Evolutionary conservation across 1,140 invertebrate species (phyloP).

Genomic region (Drosophila sp.): DNA sequence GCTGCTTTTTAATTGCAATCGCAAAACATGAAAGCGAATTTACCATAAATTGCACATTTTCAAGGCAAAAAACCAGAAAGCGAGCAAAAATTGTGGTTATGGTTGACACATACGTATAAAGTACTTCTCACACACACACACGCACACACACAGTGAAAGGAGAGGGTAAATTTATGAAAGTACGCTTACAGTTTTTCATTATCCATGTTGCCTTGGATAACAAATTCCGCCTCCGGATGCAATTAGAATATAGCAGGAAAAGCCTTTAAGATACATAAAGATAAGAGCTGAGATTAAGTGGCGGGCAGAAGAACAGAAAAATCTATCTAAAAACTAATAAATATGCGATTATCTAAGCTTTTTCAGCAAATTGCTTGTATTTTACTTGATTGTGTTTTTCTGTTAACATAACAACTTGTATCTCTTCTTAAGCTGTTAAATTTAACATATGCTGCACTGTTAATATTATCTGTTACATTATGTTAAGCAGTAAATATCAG

Average conservation of each 20-base stretch:
- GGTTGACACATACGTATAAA: constrained; percentile 34
- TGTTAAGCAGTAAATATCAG: no score
- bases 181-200: constrained; percentile 70
- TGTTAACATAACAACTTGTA: no score
- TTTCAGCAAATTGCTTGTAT: no score
- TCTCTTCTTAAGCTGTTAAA: no score
- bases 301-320: neutral
- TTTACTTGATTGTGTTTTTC: no score
- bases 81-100: constrained; percentile 62
- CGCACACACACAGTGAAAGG: constrained; percentile 20
- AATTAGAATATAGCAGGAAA: constrained; percentile 63
- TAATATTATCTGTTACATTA: no score
- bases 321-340: neutral
- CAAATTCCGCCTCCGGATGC: constrained; percentile 66
- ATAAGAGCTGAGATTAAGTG: neutral
- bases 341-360: no score
- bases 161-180: constrained; percentile 57
- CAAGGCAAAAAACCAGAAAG: constrained; percentile 44
- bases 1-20: constrained; percentile 68
- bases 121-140: constrained; percentile 2
- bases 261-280: neutral
- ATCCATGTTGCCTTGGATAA: constrained; percentile 60
- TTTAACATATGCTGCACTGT: no score
- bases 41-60: constrained; percentile 70
- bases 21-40: constrained; percentile 54